These are phyloP conservation scores for Plutella xylostella DNA, from an alignment of 2,888 invertebrate genomes.

Conservation along the genomic window DNA sequence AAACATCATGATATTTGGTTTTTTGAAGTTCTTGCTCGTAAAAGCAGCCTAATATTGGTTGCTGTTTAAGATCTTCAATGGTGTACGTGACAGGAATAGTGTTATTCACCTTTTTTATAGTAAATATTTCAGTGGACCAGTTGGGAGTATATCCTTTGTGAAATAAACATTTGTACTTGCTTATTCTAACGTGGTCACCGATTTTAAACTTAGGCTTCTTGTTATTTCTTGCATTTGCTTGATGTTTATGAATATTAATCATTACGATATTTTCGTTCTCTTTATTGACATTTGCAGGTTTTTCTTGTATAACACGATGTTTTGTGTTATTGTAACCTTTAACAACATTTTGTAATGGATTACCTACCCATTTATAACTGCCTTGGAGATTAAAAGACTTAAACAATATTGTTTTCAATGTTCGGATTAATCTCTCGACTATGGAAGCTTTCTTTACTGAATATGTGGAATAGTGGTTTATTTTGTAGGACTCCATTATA, in stretches of 20 bases:
- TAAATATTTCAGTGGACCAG: constrained; percentile 26
- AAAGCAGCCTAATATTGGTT: constrained; percentile 25
- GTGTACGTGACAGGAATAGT: constrained; percentile 24
- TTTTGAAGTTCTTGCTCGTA: constrained; percentile 26
- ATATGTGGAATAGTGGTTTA: constrained; percentile 5
- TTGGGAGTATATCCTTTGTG: constrained; percentile 24
- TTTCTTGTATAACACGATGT: neutral
- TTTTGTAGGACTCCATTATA: neutral
- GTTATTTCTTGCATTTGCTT: neutral
- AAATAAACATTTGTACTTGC: constrained; percentile 20
- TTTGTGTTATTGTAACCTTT: constrained; percentile 2
- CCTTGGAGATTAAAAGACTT: constrained; percentile 11
- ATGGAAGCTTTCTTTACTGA: constrained; percentile 9
- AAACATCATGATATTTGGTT: constrained; percentile 25
- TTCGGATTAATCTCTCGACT: constrained; percentile 16
- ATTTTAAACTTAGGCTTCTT: constrained; percentile 16
- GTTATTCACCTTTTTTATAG: constrained; percentile 20
- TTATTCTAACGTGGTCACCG: constrained; percentile 20
- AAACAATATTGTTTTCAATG: constrained; percentile 11
- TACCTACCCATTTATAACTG: constrained; percentile 10
- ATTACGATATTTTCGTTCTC: neutral
- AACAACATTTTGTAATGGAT: neutral
- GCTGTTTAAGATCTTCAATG: constrained; percentile 21
- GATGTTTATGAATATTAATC: neutral
- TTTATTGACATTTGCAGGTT: neutral